phyloP scores from a whole-genome alignment of 2,888 invertebrate genomes.

The Camptogramma bilineatum region DNA sequence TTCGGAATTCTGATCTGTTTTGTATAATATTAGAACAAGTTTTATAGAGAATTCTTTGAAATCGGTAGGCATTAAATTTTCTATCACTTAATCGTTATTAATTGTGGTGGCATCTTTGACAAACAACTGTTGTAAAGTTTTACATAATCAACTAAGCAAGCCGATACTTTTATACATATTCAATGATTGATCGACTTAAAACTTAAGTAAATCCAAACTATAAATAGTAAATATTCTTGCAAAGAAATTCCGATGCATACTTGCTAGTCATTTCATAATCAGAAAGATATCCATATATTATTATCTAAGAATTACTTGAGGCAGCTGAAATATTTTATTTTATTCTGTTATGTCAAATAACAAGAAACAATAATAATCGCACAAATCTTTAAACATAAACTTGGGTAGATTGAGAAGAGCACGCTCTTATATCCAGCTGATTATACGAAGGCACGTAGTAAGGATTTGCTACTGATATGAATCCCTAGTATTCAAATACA shows the following conservation, averaged over 20 bases:
- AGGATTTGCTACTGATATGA: slow-evolving; percentile 69
- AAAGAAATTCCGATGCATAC: too few species aligned
- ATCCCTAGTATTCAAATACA: slow-evolving; percentile 54
- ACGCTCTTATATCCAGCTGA: slow-evolving; percentile 77
- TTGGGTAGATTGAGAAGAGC: slow-evolving; percentile 66
- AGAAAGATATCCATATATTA: too few species aligned
- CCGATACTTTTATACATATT: too few species aligned
- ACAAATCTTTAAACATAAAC: slow-evolving; percentile 25
- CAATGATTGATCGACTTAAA: too few species aligned
- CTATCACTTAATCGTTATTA: background rate
- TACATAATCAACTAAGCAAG: too few species aligned
- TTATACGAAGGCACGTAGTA: slow-evolving; percentile 79
- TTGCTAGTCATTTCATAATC: too few species aligned
- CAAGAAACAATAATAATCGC: slow-evolving; percentile 9
- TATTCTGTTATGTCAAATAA: background rate
- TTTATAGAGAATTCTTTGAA: background rate
- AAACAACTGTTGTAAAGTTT: too few species aligned
- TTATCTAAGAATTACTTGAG: too few species aligned
- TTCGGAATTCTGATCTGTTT: slow-evolving; percentile 7
- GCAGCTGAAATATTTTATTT: too few species aligned
- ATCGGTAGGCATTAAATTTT: background rate
- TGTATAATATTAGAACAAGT: background rate
- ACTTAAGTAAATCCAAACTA: too few species aligned
- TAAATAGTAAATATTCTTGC: too few species aligned
- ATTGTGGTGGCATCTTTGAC: too few species aligned